A percentile compares a stretch with the other conserved stretches of the same genome.
Conservation (phyloP, 92 coral and sea anemone genomes). For the Phymanthus crucifer region DNA sequence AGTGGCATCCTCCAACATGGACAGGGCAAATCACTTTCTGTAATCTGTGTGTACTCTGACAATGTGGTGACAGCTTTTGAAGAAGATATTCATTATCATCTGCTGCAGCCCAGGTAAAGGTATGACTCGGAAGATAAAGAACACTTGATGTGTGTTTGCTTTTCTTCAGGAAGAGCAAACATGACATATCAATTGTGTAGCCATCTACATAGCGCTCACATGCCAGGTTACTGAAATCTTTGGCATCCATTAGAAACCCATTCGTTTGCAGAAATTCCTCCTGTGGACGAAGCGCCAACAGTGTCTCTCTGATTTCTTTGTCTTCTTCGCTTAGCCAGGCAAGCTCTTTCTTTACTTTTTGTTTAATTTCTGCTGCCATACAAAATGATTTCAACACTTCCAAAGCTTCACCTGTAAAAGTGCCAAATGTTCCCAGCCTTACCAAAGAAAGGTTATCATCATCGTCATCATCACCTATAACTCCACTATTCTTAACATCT, state of each 20-base stretch:
- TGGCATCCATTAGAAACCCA: constrained; percentile 28
- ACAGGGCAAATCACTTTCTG: constrained; percentile 21
- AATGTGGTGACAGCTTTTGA: background rate
- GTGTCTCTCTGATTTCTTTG: constrained; percentile 2
- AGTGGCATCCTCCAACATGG: constrained; percentile 18
- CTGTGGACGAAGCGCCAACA: constrained; percentile 31
- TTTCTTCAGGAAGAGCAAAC: background rate
- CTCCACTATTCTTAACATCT: background rate
- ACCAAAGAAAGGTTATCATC: background rate
- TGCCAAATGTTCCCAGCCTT: constrained; percentile 18
- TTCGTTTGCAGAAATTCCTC: constrained; percentile 21
- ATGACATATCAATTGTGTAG: background rate
- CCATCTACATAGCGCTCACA: constrained; percentile 30
- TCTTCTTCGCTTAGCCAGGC: constrained; percentile 26
- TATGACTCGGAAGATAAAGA: constrained; percentile 21
- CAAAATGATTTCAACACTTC: constrained; percentile 10
- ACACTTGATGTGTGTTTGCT: constrained; percentile 1
- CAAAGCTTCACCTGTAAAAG: constrained; percentile 14
- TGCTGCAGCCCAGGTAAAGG: constrained; percentile 1
- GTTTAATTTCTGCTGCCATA: constrained; percentile 15
- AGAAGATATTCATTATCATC: background rate
- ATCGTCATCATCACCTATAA: constrained; percentile 7
- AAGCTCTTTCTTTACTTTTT: constrained; percentile 26
- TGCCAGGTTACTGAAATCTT: constrained; percentile 26
- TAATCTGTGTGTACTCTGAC: background rate